These are phyloP conservation scores for Morinoia aosen DNA, from an alignment of 2,888 invertebrate species.

Conservation along the genomic window DNA sequence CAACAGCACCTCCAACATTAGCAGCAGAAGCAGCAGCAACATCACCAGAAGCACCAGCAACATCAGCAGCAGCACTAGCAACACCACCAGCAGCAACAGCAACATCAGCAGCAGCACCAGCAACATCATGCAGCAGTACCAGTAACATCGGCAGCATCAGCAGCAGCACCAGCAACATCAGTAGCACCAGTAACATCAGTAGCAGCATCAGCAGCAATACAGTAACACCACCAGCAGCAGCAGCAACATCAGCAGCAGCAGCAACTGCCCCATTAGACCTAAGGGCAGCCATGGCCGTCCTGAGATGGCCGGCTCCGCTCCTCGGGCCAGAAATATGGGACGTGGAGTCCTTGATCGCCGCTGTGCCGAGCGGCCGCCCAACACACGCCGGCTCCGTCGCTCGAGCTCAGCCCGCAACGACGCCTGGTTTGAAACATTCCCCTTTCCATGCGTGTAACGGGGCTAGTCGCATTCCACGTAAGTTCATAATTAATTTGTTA, in stretches of 20 bases:
- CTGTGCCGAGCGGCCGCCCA: neutral
- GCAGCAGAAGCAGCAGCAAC: neutral
- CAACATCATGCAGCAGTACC: neutral
- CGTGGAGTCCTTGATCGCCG: neutral
- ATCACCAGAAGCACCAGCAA: neutral
- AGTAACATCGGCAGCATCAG: neutral
- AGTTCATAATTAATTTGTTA: neutral
- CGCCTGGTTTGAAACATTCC: too few relatives aligned
- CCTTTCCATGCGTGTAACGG: neutral
- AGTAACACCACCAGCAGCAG: neutral
- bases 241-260: neutral
- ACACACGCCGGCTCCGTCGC: neutral
- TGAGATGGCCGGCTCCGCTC: neutral
- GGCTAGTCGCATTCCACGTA: neutral
- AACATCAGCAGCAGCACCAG: neutral
- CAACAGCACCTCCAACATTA: too few relatives aligned
- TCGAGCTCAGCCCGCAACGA: neutral
- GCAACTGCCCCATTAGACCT: neutral
- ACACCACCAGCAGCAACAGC: neutral
- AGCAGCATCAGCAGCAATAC: neutral
- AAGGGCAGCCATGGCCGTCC: slow-evolving; percentile 3
- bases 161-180: neutral
- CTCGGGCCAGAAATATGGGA: neutral
- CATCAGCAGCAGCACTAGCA: neutral
- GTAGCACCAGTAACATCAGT: too few relatives aligned